Evolutionary conservation across 2,888 invertebrate species (phyloP), one percentile per base, ranked within the genome.

Genomic region (Tetragonisca angustula): DNA sequence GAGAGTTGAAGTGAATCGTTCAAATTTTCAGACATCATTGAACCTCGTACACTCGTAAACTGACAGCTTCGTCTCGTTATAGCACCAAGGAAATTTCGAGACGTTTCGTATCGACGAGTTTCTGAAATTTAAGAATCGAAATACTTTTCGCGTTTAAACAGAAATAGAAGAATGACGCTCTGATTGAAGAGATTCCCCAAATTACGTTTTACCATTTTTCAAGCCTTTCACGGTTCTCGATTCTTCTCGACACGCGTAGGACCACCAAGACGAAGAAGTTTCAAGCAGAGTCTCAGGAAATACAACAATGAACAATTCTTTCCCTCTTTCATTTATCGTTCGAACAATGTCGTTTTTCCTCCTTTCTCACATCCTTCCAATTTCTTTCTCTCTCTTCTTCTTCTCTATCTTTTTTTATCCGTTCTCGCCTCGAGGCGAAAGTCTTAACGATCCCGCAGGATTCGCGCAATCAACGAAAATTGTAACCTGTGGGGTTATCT

Each of bases 391-490:
- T 11, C 17, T 61, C 24, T n/a, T 68, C 61, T n/a, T 49, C 21
- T 27, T 43, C 32, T n/a, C 70, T 36, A 6, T 6, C 52, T n/a
- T 56, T 56, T 24, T 71, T 15, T 24, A 13, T 9, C 36, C 61
- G 54, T 43, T 43, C 43, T 71, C 52, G 32, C 59, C 70, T 75
- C 67, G 27, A n/a, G 61, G 79, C 70, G 67, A 76, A 69, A 74
- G 77, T 24, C 77, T 67, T 65, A 67, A 59, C 74, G 62, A 81
- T 67, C 49, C 68, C 67, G 32, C 5, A 59, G 83, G 74, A 79
- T 62, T 64, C 69, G 76, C 52, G 76, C 76, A 85, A 87, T 88
- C 83, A 81, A 81, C 81, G 79, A 79, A 83, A 87, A 88, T 87
- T 87, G 77, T 81, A 77, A 83, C 69, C 43, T 11, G 43, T 65